Conservation (phyloP, 2,113 vertebrate genomes). For the Phrynocephalus versicolor region DNA sequence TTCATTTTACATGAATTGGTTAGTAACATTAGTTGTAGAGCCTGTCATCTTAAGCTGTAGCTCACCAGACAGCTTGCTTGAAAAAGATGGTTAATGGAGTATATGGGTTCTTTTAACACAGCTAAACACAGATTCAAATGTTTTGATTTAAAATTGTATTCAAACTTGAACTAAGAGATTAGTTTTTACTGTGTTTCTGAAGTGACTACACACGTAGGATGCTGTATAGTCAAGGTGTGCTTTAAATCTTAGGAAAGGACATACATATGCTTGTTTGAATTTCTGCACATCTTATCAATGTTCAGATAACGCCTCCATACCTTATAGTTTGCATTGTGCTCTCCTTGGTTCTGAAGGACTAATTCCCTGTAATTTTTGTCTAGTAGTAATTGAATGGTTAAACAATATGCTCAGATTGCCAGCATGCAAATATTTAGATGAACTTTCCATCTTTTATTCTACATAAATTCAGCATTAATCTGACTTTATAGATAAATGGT, state of each 20-base stretch:
- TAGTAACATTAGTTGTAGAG: neutral
- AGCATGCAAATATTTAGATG: neutral
- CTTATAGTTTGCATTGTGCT: neutral
- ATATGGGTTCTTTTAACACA: neutral
- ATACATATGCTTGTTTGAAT: neutral
- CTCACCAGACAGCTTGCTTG: neutral
- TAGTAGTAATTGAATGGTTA: neutral
- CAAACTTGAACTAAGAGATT: neutral
- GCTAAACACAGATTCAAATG: neutral
- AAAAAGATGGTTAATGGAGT: neutral
- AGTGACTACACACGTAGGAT: neutral
- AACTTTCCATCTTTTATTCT: too few species aligned
- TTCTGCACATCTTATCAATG: neutral
- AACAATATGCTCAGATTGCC: neutral
- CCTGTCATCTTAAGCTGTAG: neutral
- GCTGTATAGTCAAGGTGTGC: neutral
- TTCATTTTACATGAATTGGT: neutral
- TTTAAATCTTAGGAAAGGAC: neutral
- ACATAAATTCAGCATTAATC: neutral
- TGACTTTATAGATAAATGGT: neutral
- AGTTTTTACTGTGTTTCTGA: neutral
- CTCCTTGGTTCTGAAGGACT: neutral
- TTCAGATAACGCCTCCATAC: neutral
- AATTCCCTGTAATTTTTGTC: conserved; percentile 1
- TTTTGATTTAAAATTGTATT: neutral